These are phyloP conservation scores for Cyclophora punctaria DNA, from an alignment of 2,888 invertebrate genomes.

Conservation along the genomic window DNA sequence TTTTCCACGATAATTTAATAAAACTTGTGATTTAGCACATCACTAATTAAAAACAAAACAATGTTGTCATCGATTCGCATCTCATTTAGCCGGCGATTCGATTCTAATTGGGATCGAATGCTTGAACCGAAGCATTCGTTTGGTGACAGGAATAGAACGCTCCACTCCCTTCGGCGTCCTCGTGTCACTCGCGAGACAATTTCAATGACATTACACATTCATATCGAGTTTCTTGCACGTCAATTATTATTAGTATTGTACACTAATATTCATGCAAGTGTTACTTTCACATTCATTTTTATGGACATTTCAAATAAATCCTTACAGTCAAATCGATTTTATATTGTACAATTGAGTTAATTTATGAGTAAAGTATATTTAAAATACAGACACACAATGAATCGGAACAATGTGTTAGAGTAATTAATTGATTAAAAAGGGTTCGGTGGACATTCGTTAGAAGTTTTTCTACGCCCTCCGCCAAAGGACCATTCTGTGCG, in stretches of 20 bases:
- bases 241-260: not conserved
- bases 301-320: not conserved
- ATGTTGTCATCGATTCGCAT: conserved; percentile 42
- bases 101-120: conserved; percentile 56
- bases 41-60: conserved; percentile 15
- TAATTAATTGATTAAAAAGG: conserved; percentile 71
- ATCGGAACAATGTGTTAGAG: conserved; percentile 49
- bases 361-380: not conserved
- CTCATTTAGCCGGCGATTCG: conserved; percentile 51
- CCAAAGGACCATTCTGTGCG: conserved; percentile 38
- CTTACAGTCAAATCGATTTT: conserved; percentile 7
- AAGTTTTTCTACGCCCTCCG: conserved; percentile 55
- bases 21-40: conserved; percentile 3
- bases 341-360: conserved; percentile 3
- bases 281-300: too few species aligned
- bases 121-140: conserved; percentile 24
- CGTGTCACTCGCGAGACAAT: not conserved
- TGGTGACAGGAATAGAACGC: conserved; percentile 13
- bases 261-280: too few species aligned
- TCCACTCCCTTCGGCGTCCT: not conserved
- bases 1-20: not conserved
- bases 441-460: conserved; percentile 56
- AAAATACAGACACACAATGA: conserved; percentile 20
- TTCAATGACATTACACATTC: not conserved
- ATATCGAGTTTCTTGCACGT: not conserved